phyloP scores from a whole-genome alignment of 2,113 vertebrate genomes.

The Gopherus flavomarginatus region DNA sequence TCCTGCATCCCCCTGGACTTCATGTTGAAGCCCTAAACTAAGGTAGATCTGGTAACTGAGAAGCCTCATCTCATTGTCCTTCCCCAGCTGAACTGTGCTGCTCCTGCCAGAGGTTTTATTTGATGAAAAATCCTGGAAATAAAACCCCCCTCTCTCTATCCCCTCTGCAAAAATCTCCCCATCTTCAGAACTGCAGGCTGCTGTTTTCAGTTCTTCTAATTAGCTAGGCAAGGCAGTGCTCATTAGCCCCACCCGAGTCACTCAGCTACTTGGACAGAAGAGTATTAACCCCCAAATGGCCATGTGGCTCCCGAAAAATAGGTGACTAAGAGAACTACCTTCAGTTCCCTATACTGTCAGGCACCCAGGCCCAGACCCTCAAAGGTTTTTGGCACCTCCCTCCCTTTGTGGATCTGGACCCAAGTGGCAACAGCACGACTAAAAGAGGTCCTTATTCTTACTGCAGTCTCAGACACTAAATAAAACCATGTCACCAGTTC shows the following conservation, averaged over 20 bases:
- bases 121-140: background rate
- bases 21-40: background rate
- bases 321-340: background rate
- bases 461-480: background rate
- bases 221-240: constrained; percentile 47
- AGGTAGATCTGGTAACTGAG: background rate
- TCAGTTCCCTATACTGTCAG: background rate
- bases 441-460: background rate
- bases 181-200: background rate
- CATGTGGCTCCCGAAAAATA: background rate
- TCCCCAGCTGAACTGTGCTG: constrained; percentile 22
- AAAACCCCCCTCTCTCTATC: background rate
- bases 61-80: background rate
- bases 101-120: constrained; percentile 34
- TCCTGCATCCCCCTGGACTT: background rate
- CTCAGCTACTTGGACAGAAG: background rate
- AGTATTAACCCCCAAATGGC: background rate
- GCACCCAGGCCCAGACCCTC: background rate
- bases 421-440: too few relatives aligned
- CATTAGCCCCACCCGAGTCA: constrained; percentile 66
- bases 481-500: background rate
- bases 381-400: background rate
- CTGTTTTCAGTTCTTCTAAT: constrained; percentile 34
- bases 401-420: background rate
- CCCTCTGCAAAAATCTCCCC: constrained; percentile 21